These are phyloP conservation scores for Girardinus metallicus DNA, from an alignment of 2,797 vertebrate species.

Conservation along the genomic window DNA sequence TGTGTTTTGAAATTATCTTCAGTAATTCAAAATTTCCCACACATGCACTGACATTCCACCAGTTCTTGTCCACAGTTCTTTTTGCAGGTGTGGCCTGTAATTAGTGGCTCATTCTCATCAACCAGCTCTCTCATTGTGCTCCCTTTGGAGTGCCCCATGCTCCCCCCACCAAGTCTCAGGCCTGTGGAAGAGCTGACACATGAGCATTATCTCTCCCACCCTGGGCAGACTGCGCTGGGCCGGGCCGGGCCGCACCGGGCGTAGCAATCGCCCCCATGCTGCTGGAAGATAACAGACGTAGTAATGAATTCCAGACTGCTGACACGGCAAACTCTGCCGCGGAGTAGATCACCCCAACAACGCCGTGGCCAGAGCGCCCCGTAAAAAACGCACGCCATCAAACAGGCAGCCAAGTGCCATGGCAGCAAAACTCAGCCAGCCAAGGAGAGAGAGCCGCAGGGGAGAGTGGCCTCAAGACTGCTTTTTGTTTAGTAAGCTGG, in stretches of 20 bases:
- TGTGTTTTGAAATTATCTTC: conserved; percentile 22
- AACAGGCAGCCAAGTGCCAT: conserved; percentile 62
- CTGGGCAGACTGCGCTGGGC: conserved; percentile 67
- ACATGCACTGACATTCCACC: conserved; percentile 29
- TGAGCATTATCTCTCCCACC: conserved; percentile 70
- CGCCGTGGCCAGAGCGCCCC: conserved; percentile 60
- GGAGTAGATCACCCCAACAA: conserved; percentile 77
- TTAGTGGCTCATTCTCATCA: conserved; percentile 72
- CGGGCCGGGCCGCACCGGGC: conserved; percentile 67
- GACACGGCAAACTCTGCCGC: conserved; percentile 71
- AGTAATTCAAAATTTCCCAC: conserved; percentile 31
- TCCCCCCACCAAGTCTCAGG: conserved; percentile 46
- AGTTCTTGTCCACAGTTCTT: conserved; percentile 51
- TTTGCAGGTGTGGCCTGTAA: conserved; percentile 70
- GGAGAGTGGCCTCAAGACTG: conserved; percentile 48
- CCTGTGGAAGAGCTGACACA: conserved; percentile 87
- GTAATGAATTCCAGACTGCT: conserved; percentile 91
- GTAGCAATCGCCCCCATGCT: conserved; percentile 82
- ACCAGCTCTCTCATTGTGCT: conserved; percentile 68
- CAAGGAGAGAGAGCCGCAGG: conserved; percentile 60
- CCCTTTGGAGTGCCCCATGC: conserved; percentile 40
- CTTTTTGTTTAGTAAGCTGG: conserved; percentile 67
- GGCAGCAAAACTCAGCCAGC: conserved; percentile 72
- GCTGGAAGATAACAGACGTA: conserved; percentile 87
- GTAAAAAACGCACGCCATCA: conserved; percentile 75